phyloP scores from a whole-genome alignment of 1,140 invertebrate species.

The Drusus annulatus region DNA sequence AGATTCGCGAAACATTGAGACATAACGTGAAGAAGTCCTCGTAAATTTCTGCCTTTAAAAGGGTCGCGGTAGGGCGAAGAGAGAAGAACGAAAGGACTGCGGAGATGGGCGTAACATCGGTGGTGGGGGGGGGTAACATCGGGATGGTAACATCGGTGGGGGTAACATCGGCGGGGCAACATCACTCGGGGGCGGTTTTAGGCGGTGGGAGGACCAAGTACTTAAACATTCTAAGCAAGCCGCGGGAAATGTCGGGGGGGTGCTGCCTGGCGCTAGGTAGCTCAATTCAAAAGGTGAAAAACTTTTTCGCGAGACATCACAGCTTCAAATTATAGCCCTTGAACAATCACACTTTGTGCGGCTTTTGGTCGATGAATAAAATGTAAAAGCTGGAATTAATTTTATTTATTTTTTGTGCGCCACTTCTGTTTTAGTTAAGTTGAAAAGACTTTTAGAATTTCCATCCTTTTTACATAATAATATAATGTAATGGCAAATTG shows the following conservation, averaged over 20 bases:
- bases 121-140: no score
- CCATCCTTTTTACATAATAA: no score
- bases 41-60: slow-evolving; percentile 9
- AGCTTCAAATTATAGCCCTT: slow-evolving; percentile 16
- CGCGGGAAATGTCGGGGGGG: background rate
- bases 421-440: no score
- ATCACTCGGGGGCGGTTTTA: background rate
- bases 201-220: background rate
- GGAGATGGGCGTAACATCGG: no score
- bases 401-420: no score
- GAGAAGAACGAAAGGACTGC: no score
- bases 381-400: no score
- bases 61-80: background rate
- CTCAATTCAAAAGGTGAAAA: slow-evolving; percentile 34
- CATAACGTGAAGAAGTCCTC: background rate
- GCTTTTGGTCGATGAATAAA: no score
- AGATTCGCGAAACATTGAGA: background rate
- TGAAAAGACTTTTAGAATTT: no score
- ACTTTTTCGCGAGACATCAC: slow-evolving; percentile 2
- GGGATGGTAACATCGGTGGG: no score
- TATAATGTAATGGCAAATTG: no score
- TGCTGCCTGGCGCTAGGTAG: background rate
- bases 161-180: no score
- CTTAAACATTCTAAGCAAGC: slow-evolving; percentile 14
- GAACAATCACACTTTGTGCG: slow-evolving; percentile 12